Conservation (phyloP, 2,888 invertebrate species). For the Quadriops clusia region DNA sequence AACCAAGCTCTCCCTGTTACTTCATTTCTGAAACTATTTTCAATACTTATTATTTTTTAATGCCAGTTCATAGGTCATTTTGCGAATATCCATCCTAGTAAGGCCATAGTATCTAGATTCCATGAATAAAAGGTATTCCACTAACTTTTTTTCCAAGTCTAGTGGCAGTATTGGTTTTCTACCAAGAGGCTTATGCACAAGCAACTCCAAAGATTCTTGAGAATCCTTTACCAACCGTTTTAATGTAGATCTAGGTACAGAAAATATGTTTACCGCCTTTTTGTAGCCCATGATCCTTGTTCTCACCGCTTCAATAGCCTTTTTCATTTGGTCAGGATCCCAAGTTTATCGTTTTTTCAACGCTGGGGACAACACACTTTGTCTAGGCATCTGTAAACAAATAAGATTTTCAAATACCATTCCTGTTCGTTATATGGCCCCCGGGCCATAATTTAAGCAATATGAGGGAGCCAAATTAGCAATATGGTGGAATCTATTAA, state of each 20-base stretch:
- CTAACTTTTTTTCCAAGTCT: constrained; percentile 16
- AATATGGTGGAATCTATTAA: too few relatives aligned
- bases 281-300: constrained; percentile 7
- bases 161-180: constrained; percentile 15
- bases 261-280: constrained; percentile 2
- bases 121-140: constrained; percentile 15
- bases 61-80: constrained; percentile 19
- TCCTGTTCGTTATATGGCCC: too few relatives aligned
- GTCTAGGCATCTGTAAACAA: too few relatives aligned
- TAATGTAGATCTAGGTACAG: constrained; percentile 7
- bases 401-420: too few relatives aligned
- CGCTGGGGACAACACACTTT: too few relatives aligned
- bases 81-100: constrained; percentile 20
- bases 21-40: constrained; percentile 5
- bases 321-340: constrained; percentile 6
- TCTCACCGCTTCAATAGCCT: constrained; percentile 7
- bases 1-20: constrained; percentile 16
- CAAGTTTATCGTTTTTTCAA: constrained; percentile 7
- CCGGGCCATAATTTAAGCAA: too few relatives aligned
- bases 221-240: too few relatives aligned
- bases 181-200: too few relatives aligned
- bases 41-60: constrained; percentile 17
- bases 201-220: too few relatives aligned
- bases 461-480: too few relatives aligned
- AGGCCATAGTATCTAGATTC: constrained; percentile 21